Percentiles rank a stretch among this genome's conserved stretches.
phyloP scores from a whole-genome alignment of 2,888 invertebrate species.

The Teleogryllus oceanicus region DNA sequence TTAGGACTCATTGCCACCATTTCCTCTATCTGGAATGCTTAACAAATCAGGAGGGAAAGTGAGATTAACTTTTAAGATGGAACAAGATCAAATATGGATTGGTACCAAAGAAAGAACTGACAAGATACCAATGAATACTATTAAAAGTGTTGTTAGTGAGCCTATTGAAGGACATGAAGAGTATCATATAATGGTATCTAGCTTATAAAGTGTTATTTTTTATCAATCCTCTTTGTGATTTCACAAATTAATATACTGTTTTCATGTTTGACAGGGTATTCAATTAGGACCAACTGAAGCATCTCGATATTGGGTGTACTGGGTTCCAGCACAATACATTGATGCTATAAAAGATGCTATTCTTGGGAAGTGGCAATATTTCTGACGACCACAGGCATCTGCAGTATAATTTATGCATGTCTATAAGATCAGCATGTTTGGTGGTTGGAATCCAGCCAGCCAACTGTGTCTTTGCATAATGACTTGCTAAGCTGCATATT shows the following conservation, averaged over 20 bases:
- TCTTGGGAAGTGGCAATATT: slow-evolving; percentile 71
- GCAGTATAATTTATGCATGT: neutral
- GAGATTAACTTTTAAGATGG: slow-evolving; percentile 85
- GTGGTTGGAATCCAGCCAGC: neutral
- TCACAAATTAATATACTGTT: neutral
- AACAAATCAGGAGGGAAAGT: slow-evolving; percentile 88
- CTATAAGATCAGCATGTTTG: neutral
- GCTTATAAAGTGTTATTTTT: slow-evolving; percentile 20
- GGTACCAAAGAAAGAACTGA: slow-evolving; percentile 91
- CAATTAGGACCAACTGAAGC: slow-evolving; percentile 90
- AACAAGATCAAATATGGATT: slow-evolving; percentile 85
- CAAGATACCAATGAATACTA: slow-evolving; percentile 85
- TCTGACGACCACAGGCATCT: slow-evolving; percentile 29
- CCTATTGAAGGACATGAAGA: slow-evolving; percentile 84
- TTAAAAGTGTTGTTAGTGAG: slow-evolving; percentile 75
- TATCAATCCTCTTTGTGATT: neutral
- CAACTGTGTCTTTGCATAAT: neutral
- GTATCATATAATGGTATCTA: slow-evolving; percentile 82
- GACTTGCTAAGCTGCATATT: neutral
- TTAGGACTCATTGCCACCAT: slow-evolving; percentile 74
- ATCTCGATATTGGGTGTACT: slow-evolving; percentile 88
- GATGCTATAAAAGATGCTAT: slow-evolving; percentile 88
- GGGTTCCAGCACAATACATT: slow-evolving; percentile 88
- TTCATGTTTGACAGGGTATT: slow-evolving; percentile 60
- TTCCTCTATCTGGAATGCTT: slow-evolving; percentile 83